phyloP scores from a whole-genome alignment of 2,888 invertebrate genomes.

The Emmelina monodactyla region DNA sequence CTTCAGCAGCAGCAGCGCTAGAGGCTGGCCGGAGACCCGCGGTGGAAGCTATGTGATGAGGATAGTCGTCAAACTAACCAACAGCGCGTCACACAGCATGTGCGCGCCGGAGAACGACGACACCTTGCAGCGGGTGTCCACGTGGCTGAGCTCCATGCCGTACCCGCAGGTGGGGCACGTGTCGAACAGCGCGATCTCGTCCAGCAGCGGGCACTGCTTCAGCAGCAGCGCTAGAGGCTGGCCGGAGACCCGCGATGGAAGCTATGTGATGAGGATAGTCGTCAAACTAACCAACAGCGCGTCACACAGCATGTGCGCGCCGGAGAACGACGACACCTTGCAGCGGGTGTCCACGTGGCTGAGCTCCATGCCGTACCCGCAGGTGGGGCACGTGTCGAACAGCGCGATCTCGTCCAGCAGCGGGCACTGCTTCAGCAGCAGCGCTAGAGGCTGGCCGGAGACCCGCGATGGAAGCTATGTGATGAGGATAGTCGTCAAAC shows the following conservation, averaged over 20 bases:
- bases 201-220: constrained; percentile 52
- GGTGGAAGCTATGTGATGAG: too few relatives aligned
- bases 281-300: constrained; percentile 42
- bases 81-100: constrained; percentile 47
- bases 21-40: constrained; percentile 46
- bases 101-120: constrained; percentile 47
- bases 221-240: constrained; percentile 50
- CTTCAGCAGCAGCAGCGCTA: constrained; percentile 49
- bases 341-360: constrained; percentile 58
- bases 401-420: constrained; percentile 52
- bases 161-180: constrained; percentile 43
- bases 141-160: constrained; percentile 55
- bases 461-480: too few relatives aligned
- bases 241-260: too few relatives aligned
- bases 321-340: constrained; percentile 46
- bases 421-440: constrained; percentile 53
- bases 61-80: too few relatives aligned
- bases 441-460: constrained; percentile 48
- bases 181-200: constrained; percentile 55
- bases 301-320: constrained; percentile 46
- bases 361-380: constrained; percentile 53
- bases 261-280: too few relatives aligned
- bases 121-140: constrained; percentile 53
- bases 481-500: too few relatives aligned
- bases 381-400: constrained; percentile 43